Evolutionary conservation across 2,888 invertebrate genomes (phyloP), one percentile per base, ranked within the genome.

Genomic region (Melinaea menophilus): DNA sequence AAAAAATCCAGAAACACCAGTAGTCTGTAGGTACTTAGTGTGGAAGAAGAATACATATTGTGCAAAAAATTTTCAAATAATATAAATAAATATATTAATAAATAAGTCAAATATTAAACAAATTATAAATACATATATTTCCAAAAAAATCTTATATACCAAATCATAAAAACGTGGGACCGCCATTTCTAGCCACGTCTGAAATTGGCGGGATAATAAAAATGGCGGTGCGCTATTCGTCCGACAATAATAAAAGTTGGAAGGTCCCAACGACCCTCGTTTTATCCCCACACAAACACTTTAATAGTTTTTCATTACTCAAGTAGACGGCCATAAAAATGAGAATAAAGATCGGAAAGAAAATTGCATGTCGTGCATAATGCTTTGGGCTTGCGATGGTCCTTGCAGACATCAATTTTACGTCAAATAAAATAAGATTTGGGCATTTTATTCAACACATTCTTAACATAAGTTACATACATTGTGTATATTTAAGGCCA

Each of bases 231-330:
- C 70, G 76, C 83, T 74, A 89, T 89, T 89, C 84, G 89, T 76
- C 78, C 77, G 73, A 76, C 69, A 64, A 75, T 76, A 81, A 85
- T 89, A 88, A 89, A 88, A 81, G 72, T 31, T 79, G 80, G 78
- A 85, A 85, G 86, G 86, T 83, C 81, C 83, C 82, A 78, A 82
- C 86, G 81, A 84, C 87, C 86, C 86, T 80, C 81, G 80, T 73
- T 81, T 81, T 80, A 85, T 85, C 82, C 85, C 86, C 88, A 81
- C 82, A 78, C 86, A 80, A 81, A 69, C 79, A 82, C 76, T 88
- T 89, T 89, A 85, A 89, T 89, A 86, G 88, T 88, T 88, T 88
- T 89, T 89, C 89, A 89, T 89, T 89, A 89, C 88, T 88, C 87
- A 87, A 89, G 88, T 88, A 88, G 88, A 88, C 79, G 82, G 73